phyloP scores from a whole-genome alignment of 2,797 vertebrate genomes.

The Acanthornis magna region DNA sequence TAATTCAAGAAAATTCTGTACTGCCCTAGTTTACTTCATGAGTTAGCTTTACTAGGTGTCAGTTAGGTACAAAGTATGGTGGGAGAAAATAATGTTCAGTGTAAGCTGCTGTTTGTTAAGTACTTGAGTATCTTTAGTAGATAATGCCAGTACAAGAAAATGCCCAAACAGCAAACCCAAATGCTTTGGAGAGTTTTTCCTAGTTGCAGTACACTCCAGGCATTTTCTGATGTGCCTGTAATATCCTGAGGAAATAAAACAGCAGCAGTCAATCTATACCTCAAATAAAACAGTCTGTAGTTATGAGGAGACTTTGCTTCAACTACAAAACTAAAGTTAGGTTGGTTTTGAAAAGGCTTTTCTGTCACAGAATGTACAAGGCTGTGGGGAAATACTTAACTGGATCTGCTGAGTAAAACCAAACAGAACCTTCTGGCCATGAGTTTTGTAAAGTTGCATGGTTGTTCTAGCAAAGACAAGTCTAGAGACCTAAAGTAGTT shows the following conservation, averaged over 20 bases:
- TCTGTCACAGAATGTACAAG: not conserved
- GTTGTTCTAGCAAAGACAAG: not conserved
- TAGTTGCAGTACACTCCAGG: not conserved
- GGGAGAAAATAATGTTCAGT: not conserved
- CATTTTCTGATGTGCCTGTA: not conserved
- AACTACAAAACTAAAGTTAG: not conserved
- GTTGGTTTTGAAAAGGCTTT: not conserved
- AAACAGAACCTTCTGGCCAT: not conserved
- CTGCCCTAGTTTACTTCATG: not conserved
- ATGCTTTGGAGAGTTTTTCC: not conserved
- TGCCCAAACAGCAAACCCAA: not conserved
- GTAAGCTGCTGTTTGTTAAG: not conserved
- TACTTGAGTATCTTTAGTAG: not conserved
- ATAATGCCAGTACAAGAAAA: not conserved
- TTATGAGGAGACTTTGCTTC: not conserved
- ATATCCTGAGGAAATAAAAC: not conserved
- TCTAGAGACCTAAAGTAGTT: not conserved
- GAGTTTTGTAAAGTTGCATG: not conserved
- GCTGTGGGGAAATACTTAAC: not conserved
- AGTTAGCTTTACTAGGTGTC: not conserved
- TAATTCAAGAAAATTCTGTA: not conserved
- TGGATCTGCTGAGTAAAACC: not conserved
- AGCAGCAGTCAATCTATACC: not conserved
- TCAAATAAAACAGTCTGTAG: not conserved
- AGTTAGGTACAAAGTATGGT: not conserved